A percentile compares a stretch with the other conserved stretches of the same genome.
phyloP scores from a whole-genome alignment of 2,113 vertebrate genomes.

The Stegostoma tigrinum region DNA sequence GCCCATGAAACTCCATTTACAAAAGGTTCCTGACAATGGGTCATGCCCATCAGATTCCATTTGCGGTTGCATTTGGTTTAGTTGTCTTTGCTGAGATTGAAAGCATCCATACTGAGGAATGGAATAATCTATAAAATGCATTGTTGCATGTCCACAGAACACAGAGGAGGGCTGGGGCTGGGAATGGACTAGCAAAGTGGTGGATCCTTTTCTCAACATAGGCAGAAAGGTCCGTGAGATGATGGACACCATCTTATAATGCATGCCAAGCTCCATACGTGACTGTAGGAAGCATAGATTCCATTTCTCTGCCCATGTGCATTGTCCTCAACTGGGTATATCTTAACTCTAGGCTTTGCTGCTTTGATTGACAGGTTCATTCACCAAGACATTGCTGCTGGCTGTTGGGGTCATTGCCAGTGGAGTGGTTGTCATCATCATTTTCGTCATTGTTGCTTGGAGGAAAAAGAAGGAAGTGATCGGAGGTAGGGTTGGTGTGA shows the following conservation, averaged over 20 bases:
- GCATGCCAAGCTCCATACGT: not conserved
- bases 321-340: not conserved
- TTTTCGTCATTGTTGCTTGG: slow-evolving; percentile 24
- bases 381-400: not conserved
- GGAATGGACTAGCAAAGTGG: not conserved
- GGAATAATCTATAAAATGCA: not conserved
- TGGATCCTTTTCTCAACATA: not conserved
- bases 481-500: not conserved
- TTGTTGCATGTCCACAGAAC: not conserved
- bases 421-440: slow-evolving; percentile 18
- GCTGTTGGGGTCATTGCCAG: slow-evolving; percentile 16
- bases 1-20: no score
- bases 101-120: not conserved
- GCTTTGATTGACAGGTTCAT: not conserved
- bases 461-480: slow-evolving; percentile 28
- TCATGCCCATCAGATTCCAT: not conserved
- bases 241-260: not conserved
- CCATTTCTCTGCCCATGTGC: not conserved
- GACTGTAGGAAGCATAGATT: not conserved
- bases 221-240: not conserved
- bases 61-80: not conserved
- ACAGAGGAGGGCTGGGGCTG: not conserved
- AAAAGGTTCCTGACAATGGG: not conserved
- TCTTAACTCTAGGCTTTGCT: not conserved
- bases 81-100: not conserved